Conservation (phyloP, 2,888 invertebrate genomes). For the Notocelia uddmanniana region DNA sequence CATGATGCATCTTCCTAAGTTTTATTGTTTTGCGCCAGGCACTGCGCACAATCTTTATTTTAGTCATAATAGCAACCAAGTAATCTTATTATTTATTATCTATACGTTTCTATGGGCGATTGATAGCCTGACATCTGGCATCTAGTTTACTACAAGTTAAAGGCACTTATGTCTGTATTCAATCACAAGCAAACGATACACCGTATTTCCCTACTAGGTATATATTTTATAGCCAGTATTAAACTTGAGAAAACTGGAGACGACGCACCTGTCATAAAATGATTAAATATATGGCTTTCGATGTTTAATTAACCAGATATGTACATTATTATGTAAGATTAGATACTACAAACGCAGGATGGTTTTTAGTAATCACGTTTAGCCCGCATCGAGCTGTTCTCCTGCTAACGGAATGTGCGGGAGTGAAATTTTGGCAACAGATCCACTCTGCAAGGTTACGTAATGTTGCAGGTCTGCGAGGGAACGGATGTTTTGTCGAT, state of each 20-base stretch:
- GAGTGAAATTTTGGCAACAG: slow-evolving; percentile 75
- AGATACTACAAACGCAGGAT: slow-evolving; percentile 21
- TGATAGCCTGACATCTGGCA: neutral
- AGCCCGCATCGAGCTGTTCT: slow-evolving; percentile 43
- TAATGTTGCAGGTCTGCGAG: slow-evolving; percentile 77
- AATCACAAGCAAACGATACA: neutral
- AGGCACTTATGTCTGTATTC: neutral
- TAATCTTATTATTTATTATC: neutral
- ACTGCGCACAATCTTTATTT: neutral
- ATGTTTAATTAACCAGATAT: slow-evolving; percentile 30
- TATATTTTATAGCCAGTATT: neutral
- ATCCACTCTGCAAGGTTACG: slow-evolving; percentile 77
- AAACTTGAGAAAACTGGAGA: slow-evolving; percentile 5
- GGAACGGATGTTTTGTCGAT: slow-evolving; percentile 48
- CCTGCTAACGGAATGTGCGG: slow-evolving; percentile 40
- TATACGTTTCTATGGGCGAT: neutral
- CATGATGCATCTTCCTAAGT: neutral
- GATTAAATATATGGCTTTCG: slow-evolving; percentile 17
- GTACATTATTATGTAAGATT: too few relatives aligned
- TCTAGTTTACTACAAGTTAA: slow-evolving; percentile 1
- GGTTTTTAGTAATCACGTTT: slow-evolving; percentile 43
- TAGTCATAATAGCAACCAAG: neutral
- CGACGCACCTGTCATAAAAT: slow-evolving; percentile 17
- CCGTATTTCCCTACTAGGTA: neutral
- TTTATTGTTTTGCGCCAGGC: neutral